Conservation (phyloP, 1,140 invertebrate species). For the Pseudobourletiella spinata region DNA sequence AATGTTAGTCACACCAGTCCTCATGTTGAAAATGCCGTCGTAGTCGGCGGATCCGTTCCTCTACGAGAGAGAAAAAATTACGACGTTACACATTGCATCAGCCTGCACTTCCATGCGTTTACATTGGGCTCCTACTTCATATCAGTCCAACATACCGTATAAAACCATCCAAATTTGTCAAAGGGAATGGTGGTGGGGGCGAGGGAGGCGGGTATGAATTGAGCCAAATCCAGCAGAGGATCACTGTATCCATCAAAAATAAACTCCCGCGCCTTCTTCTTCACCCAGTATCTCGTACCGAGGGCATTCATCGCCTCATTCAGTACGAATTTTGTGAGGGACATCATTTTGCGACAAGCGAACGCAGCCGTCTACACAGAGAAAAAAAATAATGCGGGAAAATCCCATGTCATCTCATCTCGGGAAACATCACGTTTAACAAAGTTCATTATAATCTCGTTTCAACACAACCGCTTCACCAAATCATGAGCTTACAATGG, state of each 20-base stretch:
- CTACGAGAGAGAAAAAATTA: constrained; percentile 41
- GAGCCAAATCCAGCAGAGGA: constrained; percentile 54
- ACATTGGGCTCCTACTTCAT: too few species aligned
- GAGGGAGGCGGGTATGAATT: constrained; percentile 46
- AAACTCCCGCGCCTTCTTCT: constrained; percentile 58
- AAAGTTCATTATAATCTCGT: background rate
- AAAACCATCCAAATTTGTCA: constrained; percentile 72
- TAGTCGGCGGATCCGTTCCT: constrained; percentile 58
- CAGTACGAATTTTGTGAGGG: constrained; percentile 40
- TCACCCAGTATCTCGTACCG: constrained; percentile 49
- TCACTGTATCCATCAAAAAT: constrained; percentile 69
- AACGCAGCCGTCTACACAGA: constrained; percentile 53
- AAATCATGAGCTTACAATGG: constrained; percentile 47
- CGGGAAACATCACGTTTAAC: background rate
- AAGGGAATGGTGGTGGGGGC: constrained; percentile 49
- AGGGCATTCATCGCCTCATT: constrained; percentile 35
- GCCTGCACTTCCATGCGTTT: too few species aligned
- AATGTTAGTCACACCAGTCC: constrained; percentile 56
- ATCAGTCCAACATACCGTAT: too few species aligned
- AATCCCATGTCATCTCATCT: background rate
- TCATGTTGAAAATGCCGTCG: constrained; percentile 66
- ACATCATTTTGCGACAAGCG: constrained; percentile 44
- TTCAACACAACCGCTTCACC: constrained; percentile 40
- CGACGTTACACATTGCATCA: too few species aligned
- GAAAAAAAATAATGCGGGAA: background rate